Base-by-base conservation (phyloP, 2,888 invertebrate species). In the Hofmannophila pseudospretella region DNA sequence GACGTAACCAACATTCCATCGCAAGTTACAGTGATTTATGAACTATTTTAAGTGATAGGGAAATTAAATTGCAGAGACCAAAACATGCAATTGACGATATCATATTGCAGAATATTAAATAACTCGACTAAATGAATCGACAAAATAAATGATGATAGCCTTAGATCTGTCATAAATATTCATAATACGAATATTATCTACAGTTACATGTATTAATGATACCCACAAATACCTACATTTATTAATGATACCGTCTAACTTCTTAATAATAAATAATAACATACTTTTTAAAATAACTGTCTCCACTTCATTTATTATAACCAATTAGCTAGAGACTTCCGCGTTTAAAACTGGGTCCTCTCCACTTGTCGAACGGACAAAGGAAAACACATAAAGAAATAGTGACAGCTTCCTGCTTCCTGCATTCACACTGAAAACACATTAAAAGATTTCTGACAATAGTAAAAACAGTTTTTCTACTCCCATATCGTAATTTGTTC, bases 311-410 rank as follows among this genome's bases (percentile, higher is more conserved):
- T 75, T 74, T 68, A 73, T 78, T 68, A 66, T 67, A 57, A 63
- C 67, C 68, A 79, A 81, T 79, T 78, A 76, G 67, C 39, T 36
- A 43, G 39, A 39, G 36, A 50, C 71, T 80, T 84, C 81, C 81
- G 80, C 58, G 68, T 77, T 53, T 54, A 58, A 51, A 68, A 60
- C 42, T 41, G 49, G 50, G 46, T 44, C 45, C 50, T 47, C 54
- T 55, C 51, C 45, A 52, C 57, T 51, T 58, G 61, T 67, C 66
- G 62, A 65, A 58, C 54, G 54, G 53, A 55, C 51, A 58, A 57
- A 60, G 62, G 47, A 51, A 61, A 58, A 48, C 42, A 40, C 45
- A 49, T 43, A 56, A 60, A 58, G 53, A 61, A n/a, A 44, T 42
- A 41, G 42, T 38, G 41, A 41, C 51, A 39, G 47, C 45, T 54